Evolutionary conservation across 2,888 invertebrate species (phyloP), one percentile per base, ranked within the genome.

Genomic region (Scaptomyza flava): DNA sequence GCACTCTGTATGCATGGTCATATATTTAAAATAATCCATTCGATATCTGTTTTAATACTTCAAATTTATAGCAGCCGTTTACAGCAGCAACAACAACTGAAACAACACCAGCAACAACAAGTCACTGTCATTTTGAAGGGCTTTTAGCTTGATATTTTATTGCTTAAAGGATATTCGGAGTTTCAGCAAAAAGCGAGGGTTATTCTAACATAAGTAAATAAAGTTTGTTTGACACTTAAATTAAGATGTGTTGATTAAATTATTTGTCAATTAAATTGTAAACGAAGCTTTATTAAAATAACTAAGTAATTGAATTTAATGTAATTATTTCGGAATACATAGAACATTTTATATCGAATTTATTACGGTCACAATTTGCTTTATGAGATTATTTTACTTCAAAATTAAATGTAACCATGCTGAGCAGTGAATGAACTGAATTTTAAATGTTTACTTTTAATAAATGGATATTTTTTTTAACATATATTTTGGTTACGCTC

Each of bases 41-140:
- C 86, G 81, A 82, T 85, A 82, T 80, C 77, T 82, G 80, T 85
- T 82, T 82, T 82, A 82, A 85, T 82, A 82, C 86, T 81, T 83
- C 71, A 86, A 82, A 82, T 82, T 82, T 82, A 82, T 82, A 78
- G 78, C 85, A 82, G 67, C 34, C 68, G 78, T 76, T 76, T 68
- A 66, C 68, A 70, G 72, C 66, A 80, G 63, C 68, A 74, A 33
- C 56, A 68, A 36, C 33, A 67, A 50, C 63, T 61, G 38, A 45
- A 68, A 12, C 43, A 60, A 27, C 56, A 59, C 8, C 70, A 72
- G 38, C 52, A 79, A 72, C 63, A 69, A 72, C 68, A 60, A 66
- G 63, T 65, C 61, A 57, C 78, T 75, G 80, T 76, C 82, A 78
- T 82, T 82, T 80, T 85, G 73, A 85, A 82, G 78, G 85, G 82